These are phyloP conservation scores for Python bivittatus DNA, from an alignment of 2,113 vertebrate genomes.

Conservation along the genomic window DNA sequence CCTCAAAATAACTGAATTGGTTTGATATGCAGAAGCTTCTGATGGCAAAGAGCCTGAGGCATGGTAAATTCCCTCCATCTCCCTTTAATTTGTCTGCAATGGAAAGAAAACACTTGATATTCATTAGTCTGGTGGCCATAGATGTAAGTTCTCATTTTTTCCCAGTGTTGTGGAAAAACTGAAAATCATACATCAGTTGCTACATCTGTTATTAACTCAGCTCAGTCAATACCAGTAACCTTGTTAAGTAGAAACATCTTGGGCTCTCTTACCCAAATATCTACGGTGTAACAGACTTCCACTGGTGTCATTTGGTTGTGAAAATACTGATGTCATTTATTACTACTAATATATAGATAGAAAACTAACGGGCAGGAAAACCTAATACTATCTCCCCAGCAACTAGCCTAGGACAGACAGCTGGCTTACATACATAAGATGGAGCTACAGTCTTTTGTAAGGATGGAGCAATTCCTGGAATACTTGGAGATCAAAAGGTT, in stretches of 20 bases:
- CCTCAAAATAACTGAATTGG: not conserved
- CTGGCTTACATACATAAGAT: not conserved
- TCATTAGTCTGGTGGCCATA: slow-evolving; percentile 17
- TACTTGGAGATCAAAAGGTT: not conserved
- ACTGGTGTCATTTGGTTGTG: not conserved
- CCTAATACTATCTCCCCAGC: not conserved
- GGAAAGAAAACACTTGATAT: slow-evolving; percentile 19
- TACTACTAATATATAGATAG: not conserved
- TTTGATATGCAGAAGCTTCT: slow-evolving; percentile 16
- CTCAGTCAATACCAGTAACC: slow-evolving; percentile 29
- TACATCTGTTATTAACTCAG: slow-evolving; percentile 31
- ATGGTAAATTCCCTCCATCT: not conserved
- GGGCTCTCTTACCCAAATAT: not conserved
- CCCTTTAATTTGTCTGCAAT: slow-evolving; percentile 10
- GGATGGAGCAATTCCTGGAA: not conserved
- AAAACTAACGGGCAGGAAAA: slow-evolving; percentile 11
- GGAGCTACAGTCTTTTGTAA: not conserved
- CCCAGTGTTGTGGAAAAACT: slow-evolving; percentile 21
- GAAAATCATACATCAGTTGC: slow-evolving; percentile 24
- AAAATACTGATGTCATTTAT: slow-evolving; percentile 17
- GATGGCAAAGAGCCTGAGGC: slow-evolving; percentile 11
- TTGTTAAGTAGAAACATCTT: slow-evolving; percentile 19
- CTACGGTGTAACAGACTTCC: not conserved
- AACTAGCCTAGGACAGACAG: not conserved
- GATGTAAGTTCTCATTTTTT: not conserved